phyloP scores from a whole-genome alignment of 2,113 vertebrate species.

The Sinosuthora webbiana region DNA sequence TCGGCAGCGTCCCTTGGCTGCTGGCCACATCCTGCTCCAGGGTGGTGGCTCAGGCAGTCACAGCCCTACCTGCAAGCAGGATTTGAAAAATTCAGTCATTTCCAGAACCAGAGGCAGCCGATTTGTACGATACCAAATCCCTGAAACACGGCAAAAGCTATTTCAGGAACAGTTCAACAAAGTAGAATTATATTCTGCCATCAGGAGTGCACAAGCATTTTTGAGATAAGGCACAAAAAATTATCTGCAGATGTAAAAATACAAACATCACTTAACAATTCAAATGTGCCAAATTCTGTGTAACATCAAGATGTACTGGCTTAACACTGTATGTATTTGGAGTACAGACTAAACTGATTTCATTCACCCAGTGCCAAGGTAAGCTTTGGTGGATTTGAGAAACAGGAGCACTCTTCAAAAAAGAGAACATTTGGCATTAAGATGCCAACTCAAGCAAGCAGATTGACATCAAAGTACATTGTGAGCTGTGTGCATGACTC shows the following conservation, averaged over 20 bases:
- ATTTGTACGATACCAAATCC: background rate
- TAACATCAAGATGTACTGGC: background rate
- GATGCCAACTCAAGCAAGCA: background rate
- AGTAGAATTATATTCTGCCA: background rate
- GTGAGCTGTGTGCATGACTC: background rate
- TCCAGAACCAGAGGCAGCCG: background rate
- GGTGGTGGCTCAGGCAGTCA: constrained; percentile 19
- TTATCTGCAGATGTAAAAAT: background rate
- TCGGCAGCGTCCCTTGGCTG: constrained; percentile 38
- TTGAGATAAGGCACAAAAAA: background rate
- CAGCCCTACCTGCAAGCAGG: background rate
- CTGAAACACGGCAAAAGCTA: background rate
- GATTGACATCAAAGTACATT: background rate
- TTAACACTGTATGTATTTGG: background rate
- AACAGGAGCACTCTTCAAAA: background rate
- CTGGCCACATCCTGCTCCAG: constrained; percentile 62
- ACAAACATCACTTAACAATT: background rate
- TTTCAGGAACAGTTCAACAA: background rate
- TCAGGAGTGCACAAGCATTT: background rate
- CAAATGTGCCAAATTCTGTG: background rate
- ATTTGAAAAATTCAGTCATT: constrained; percentile 13
- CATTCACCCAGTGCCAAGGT: background rate
- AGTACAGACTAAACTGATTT: background rate
- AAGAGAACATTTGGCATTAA: background rate
- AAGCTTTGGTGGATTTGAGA: background rate